Evolutionary conservation across 2,888 invertebrate genomes (phyloP).

Genomic region (Ophion ventricosus): DNA sequence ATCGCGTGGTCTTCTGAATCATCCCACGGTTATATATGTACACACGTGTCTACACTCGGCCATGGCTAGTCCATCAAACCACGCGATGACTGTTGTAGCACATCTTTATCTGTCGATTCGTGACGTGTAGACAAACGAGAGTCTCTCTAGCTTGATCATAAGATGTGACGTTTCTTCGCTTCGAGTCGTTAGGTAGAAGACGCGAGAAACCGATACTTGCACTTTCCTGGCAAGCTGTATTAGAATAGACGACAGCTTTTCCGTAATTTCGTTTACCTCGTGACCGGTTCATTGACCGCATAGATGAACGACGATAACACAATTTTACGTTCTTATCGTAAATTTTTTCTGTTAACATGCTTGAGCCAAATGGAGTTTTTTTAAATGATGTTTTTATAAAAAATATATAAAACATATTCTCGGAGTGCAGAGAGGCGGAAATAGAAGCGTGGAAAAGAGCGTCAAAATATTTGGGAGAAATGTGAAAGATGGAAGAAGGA

Average conservation of each 20-base stretch:
- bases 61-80: neutral
- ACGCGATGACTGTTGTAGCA: neutral
- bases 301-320: neutral
- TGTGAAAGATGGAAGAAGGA: too few relatives aligned
- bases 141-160: neutral
- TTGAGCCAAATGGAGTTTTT: neutral
- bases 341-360: neutral
- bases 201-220: conserved; percentile 8
- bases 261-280: neutral
- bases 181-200: neutral
- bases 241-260: conserved; percentile 48
- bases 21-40: conserved; percentile 20
- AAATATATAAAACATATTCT: too few relatives aligned
- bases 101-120: conserved; percentile 20
- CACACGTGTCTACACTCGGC: neutral
- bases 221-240: conserved; percentile 40
- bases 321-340: neutral
- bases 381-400: too few relatives aligned
- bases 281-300: conserved; percentile 46
- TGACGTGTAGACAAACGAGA: neutral
- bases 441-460: too few relatives aligned
- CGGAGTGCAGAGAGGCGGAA: too few relatives aligned
- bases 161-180: neutral
- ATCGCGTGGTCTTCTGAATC: conserved; percentile 41
- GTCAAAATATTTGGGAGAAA: too few relatives aligned